These are phyloP conservation scores for Atrichornis clamosus DNA, from an alignment of 2,113 vertebrate genomes.

Conservation along the genomic window DNA sequence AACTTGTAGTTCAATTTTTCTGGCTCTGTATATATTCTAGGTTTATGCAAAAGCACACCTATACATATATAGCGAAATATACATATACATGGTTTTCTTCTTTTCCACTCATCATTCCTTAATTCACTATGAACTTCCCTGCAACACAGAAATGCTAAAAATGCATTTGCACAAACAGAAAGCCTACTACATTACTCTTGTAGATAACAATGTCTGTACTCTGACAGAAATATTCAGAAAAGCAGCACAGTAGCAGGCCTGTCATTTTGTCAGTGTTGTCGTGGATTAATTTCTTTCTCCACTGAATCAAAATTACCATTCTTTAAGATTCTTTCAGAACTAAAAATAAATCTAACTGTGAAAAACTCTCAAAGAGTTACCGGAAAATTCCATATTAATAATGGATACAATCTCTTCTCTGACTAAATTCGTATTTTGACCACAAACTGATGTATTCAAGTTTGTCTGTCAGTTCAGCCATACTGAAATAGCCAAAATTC, in stretches of 20 bases:
- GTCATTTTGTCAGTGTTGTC: background rate
- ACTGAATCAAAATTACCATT: background rate
- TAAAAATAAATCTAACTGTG: background rate
- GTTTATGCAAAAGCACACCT: background rate
- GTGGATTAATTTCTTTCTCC: background rate
- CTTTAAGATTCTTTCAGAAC: background rate
- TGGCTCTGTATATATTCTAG: background rate
- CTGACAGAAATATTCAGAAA: slow-evolving; percentile 9
- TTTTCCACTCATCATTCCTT: background rate
- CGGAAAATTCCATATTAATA: background rate
- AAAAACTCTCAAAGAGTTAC: background rate
- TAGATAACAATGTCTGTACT: background rate
- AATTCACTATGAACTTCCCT: background rate
- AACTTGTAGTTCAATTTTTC: background rate
- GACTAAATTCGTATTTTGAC: background rate
- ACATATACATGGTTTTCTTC: background rate
- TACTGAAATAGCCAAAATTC: background rate
- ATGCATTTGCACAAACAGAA: background rate
- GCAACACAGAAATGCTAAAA: background rate
- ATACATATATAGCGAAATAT: background rate
- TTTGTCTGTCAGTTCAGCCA: background rate
- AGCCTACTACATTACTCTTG: background rate
- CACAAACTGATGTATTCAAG: background rate
- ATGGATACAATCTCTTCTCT: background rate
- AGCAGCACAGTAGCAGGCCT: background rate